Base-by-base conservation (phyloP, 2,113 vertebrate genomes). In the Acinonyx jubatus region DNA sequence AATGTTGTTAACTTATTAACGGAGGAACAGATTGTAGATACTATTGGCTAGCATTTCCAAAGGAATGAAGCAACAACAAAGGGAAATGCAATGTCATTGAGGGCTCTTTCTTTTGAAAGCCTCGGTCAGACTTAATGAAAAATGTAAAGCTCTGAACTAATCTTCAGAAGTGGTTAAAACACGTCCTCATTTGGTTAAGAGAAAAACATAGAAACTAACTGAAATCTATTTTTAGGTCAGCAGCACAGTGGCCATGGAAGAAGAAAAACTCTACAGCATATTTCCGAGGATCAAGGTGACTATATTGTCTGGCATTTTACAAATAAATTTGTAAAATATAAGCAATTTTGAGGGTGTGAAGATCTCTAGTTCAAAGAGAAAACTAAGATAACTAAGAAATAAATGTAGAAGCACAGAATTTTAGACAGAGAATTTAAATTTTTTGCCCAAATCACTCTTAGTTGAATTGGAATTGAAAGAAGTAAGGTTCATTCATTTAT, bases 211-310 rank as follows among this genome's bases (percentile, higher is more conserved):
- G 18, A 93, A 96, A 89, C 84, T 96, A 96, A 98, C 65, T 2
- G 61, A 71, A 76, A 69, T 94, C 63, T 96, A 6, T 98, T 98
- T 98, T 98, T 98, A 99, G 99, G 98, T 99, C 99, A 98, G 99
- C 99, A 91, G 99, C 99, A 69, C 99, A 98, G 96, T 99, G 99
- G 99, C 99, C 99, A 0, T 99, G 99, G 99, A 98, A 98, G 98
- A 99, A 99, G 98, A 99, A 99, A 98, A 99, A 99, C 81, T 98
- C 99, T 52, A 99, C 98, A 98, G 99, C 99, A 14, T 99, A 99
- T 98, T 99, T 99, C 97, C 99, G 99, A 98, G 99, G 99, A 92
- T 99, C 99, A 93, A 99, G 99, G 99, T 99, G 83, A 98, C 98
- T 79, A 0, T 95, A 45, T 95, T 97, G 96, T 96, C 48, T 74